These are phyloP conservation scores for human (Homo sapiens) DNA, from an alignment of 2,113 vertebrate genomes.

Conservation along the genomic window GRCh38 chr3:135488501-135489000, in stretches of 20 bases:
- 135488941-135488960: neutral
- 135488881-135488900: neutral
- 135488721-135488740: neutral
- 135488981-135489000: neutral
- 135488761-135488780: neutral
- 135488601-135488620: neutral
- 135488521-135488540: too few relatives aligned
- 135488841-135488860: neutral
- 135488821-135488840: neutral
- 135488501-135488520: too few relatives aligned
- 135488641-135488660: neutral
- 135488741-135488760: neutral
- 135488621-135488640: neutral
- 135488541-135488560: too few relatives aligned
- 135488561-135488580: too few relatives aligned
- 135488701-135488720: conserved; percentile 25
- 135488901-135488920: neutral
- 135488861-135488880: neutral
- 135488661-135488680: neutral
- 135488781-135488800: neutral
- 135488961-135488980: neutral
- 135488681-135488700: conserved; percentile 26
- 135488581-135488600: too few relatives aligned
- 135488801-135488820: neutral
- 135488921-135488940: neutral